A percentile compares a stretch with the other conserved stretches of the same genome.
Conservation (phyloP, 2,113 vertebrate genomes). For the Neotragus pygmaeus region DNA sequence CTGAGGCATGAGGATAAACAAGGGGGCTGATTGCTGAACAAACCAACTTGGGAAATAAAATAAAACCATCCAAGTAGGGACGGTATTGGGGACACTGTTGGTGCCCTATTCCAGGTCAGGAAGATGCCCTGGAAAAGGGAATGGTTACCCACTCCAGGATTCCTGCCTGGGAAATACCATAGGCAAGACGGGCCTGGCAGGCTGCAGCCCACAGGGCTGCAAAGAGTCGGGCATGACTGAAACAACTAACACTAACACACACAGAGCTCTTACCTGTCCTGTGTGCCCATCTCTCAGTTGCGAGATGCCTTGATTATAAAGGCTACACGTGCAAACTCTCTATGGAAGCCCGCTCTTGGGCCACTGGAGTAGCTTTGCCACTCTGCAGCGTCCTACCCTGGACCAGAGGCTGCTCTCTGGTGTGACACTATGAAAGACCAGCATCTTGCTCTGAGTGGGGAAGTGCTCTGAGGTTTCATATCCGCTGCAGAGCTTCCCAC, state of each 20-base stretch:
- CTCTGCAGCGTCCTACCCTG: background rate
- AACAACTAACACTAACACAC: background rate
- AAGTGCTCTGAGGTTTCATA: background rate
- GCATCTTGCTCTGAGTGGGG: rapidly evolving
- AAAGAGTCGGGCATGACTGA: background rate
- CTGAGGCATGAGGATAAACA: background rate
- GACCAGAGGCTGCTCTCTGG: background rate
- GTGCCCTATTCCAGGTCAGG: background rate
- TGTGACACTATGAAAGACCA: background rate
- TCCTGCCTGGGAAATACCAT: background rate
- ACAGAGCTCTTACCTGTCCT: background rate
- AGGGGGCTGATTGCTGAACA: rapidly evolving
- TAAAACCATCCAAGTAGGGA: background rate
- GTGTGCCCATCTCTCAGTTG: background rate
- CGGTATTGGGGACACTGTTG: rapidly evolving
- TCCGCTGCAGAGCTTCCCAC: background rate
- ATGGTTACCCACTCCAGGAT: background rate
- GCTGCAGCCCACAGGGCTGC: background rate
- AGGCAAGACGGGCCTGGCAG: background rate
- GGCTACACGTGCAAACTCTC: background rate
- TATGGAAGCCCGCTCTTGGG: background rate
- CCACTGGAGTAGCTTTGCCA: background rate
- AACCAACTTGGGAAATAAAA: background rate
- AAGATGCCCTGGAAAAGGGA: background rate
- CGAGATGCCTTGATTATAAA: background rate